A percentile compares a stretch with the other conserved stretches of the same genome.
These are phyloP conservation scores for Gymnocheta viridis DNA, from an alignment of 2,888 invertebrate species.

Conservation along the genomic window DNA sequence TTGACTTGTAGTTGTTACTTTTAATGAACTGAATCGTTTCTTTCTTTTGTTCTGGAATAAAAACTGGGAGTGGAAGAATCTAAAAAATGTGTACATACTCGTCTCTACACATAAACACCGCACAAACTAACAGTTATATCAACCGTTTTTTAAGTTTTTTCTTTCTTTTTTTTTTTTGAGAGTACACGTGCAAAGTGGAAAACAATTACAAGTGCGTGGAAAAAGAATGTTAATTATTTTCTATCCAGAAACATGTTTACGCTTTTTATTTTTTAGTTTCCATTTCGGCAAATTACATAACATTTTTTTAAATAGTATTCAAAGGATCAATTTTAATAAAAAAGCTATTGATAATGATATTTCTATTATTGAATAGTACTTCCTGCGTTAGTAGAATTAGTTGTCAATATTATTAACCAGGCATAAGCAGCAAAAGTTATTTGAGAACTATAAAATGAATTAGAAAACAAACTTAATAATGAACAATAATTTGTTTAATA, in stretches of 20 bases:
- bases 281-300: too few relatives aligned
- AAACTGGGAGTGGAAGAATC: conserved; percentile 6
- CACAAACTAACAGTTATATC: not conserved
- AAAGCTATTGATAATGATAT: too few relatives aligned
- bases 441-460: too few relatives aligned
- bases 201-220: not conserved
- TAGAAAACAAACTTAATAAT: too few relatives aligned
- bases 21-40: not conserved
- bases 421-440: too few relatives aligned
- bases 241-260: not conserved
- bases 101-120: not conserved
- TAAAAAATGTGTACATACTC: not conserved
- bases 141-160: not conserved
- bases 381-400: too few relatives aligned
- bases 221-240: not conserved
- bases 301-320: too few relatives aligned
- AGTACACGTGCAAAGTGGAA: not conserved
- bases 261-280: too few relatives aligned
- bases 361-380: too few relatives aligned
- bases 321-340: too few relatives aligned
- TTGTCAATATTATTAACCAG: too few relatives aligned
- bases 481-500: too few relatives aligned
- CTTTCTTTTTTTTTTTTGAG: not conserved
- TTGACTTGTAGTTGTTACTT: conserved; percentile 45
- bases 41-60: not conserved